Conservation (phyloP, 2,113 vertebrate genomes). For the Tragelaphus scriptus region DNA sequence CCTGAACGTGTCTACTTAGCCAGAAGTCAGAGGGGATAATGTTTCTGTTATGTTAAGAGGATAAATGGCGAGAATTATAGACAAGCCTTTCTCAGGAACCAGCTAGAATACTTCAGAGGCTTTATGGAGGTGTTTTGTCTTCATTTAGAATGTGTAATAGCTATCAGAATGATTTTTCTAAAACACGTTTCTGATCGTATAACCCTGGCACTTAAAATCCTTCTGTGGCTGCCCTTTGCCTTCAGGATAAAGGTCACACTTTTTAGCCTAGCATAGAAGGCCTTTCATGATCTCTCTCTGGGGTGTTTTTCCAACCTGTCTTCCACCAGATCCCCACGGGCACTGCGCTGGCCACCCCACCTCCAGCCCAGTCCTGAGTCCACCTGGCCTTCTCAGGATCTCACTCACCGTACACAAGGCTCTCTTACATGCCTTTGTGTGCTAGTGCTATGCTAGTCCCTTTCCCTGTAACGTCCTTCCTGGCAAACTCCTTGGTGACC, state of each 20-base stretch:
- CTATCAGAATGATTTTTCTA: slow-evolving; percentile 39
- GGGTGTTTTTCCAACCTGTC: neutral
- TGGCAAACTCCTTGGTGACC: neutral
- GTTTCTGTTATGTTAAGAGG: slow-evolving; percentile 28
- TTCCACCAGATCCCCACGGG: neutral
- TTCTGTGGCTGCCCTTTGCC: neutral
- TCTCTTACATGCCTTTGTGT: neutral
- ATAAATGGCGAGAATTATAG: slow-evolving; percentile 14
- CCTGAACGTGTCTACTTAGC: neutral
- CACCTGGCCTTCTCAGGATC: neutral
- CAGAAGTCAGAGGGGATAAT: slow-evolving; percentile 31
- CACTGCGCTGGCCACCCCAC: accelerated
- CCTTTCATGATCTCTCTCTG: neutral
- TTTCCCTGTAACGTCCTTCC: neutral
- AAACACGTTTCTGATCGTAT: neutral
- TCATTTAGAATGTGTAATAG: slow-evolving; percentile 8
- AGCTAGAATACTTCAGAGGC: slow-evolving; percentile 24
- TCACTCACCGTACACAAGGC: neutral
- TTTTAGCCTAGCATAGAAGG: neutral
- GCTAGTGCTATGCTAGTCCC: neutral
- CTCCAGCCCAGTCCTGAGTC: neutral
- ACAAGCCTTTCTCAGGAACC: neutral
- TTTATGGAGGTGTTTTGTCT: slow-evolving; percentile 39
- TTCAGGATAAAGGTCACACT: slow-evolving; percentile 25
- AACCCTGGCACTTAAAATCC: neutral